phyloP scores from a whole-genome alignment of 2,113 vertebrate genomes.

The Prionailurus viverrinus region DNA sequence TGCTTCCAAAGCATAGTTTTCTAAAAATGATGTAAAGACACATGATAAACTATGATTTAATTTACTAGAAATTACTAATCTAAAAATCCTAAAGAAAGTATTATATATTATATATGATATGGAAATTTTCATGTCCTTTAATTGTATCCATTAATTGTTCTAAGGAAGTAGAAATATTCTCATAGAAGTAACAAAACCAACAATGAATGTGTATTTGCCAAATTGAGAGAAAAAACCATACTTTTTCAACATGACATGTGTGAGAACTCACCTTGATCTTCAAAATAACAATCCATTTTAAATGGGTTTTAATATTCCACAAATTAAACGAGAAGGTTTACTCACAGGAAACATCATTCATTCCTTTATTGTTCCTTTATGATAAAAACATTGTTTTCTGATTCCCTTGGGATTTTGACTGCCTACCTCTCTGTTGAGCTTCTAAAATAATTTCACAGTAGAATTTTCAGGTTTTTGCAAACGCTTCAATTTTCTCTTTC shows the following conservation, averaged over 20 bases:
- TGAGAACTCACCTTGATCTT: neutral
- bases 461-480: conserved; percentile 30
- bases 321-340: neutral
- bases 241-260: neutral
- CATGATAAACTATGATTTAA: neutral
- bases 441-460: neutral
- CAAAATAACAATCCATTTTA: neutral
- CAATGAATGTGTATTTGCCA: neutral
- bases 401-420: neutral
- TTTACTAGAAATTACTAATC: neutral
- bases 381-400: neutral
- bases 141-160: neutral
- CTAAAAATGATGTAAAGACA: neutral
- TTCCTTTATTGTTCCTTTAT: neutral
- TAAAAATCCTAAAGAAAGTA: neutral
- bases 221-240: too few relatives aligned
- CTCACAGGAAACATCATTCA: neutral
- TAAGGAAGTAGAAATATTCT: neutral
- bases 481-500: neutral
- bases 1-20: neutral
- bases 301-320: neutral
- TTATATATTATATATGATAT: neutral
- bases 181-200: neutral
- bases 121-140: neutral
- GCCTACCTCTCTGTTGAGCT: neutral